Evolutionary conservation across 2,797 vertebrate species (phyloP), one percentile per base, ranked within the genome.

Genomic region (Hyperoplus immaculatus): DNA sequence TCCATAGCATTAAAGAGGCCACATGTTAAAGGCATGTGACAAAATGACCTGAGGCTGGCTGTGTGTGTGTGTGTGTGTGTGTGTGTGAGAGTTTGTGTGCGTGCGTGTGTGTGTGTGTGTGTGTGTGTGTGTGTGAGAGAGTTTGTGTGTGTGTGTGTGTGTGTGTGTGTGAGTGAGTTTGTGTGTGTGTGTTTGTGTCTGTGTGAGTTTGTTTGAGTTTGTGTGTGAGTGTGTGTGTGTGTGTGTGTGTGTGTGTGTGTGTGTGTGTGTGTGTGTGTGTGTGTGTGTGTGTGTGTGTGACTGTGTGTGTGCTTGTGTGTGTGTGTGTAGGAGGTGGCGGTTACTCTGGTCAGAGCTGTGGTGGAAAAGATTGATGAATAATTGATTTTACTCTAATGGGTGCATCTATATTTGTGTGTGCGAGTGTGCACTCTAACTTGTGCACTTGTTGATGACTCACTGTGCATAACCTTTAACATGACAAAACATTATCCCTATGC

Each of bases 301-400:
- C n/a, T 83, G 77, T 77, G 56, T 64, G 72, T 39, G 54, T 63
- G 58, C n/a, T n/a, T 69, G 61, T 51, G 38, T 21, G 21, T 21
- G 46, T 11, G 9, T 83, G 77, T 77, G 56, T 64, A 71, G 36
- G 54, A 59, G 58, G 67, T 59, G 51, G 41, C 73, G 42, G 54
- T 63, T 60, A 15, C 77, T 69, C 72, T 75, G 54, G 60, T 72
- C 82, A 81, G 75, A 84, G 74, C 77, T 67, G 69, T 66, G 74
- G 42, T 85, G 89, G 91, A 92, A 93, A 93, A 89, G 80, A 93
- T 75, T 14, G 80, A 94, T 93, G 58, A 89, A 88, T 84, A 83
- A 94, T 93, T 89, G 91, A 93, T 93, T 87, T 83, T 73, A 76
- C 82, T 85, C 69, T 90, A 88, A 90, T 90, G 90, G 87, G 63